Evolutionary conservation across 2,797 vertebrate species (phyloP), one percentile per base, ranked within the genome.

Genomic region (Schizopygopsis malacanthus): DNA sequence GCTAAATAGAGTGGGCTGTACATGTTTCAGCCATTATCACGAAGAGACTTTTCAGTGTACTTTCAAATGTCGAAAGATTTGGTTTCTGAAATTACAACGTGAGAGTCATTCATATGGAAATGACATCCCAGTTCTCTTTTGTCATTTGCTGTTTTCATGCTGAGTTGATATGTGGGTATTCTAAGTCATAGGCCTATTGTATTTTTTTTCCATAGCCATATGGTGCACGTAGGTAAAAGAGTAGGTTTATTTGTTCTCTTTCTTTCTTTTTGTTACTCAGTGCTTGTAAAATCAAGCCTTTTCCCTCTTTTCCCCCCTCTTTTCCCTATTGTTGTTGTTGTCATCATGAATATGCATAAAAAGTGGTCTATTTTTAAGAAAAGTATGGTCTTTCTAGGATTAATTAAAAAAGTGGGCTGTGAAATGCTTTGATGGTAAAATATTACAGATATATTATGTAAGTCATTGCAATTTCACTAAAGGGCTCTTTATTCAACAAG

Each of bases 101-200:
- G 25, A 56, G 79, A 67, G 28, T 78, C 84, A 88, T 85, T 88
- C 67, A 92, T 91, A 94, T 94, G 93, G 92, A 94, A 95, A 95
- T 94, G n/a, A 84, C 50, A 76, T 88, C 85, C 54, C 91, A 87
- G 92, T 92, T 91, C 93, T 91, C 88, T 89, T 67, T 88, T 87
- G 88, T 92, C 92, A 91, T 91, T 91, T 86, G 65, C 73, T 90
- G 90, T 93, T 92, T 92, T 91, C 91, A 91, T 92, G 90, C 86
- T 89, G 90, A 89, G 93, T 89, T 91, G 89, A 89, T 91, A 90
- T 28, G 78, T 39, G 70, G 22, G 43, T 85, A 63, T 72, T 85
- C 54, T 50, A 37, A 73, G 13, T 41, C 77, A 20, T 39, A 50
- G 15, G 47, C 47, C 47, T 50, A 75, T 56, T 54, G 43, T 52